phyloP scores from a whole-genome alignment of 92 coral and sea anemone genomes.

The Scolanthus callimorphus region DNA sequence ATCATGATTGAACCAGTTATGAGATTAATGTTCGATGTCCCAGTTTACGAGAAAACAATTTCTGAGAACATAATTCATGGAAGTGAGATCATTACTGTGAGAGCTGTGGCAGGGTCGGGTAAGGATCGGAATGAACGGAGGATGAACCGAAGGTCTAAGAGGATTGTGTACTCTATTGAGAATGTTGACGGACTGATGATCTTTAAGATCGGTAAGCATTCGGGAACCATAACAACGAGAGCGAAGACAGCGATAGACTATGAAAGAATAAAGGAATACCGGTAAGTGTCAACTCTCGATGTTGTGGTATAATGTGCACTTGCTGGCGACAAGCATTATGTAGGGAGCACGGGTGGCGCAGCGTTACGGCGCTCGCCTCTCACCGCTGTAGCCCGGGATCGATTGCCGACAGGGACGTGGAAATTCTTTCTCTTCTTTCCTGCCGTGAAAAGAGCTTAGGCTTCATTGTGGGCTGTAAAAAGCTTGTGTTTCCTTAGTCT shows the following conservation, averaged over 20 bases:
- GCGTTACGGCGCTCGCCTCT: too few relatives aligned
- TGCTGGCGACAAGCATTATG: too few relatives aligned
- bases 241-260: slow-evolving; percentile 42
- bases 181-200: slow-evolving; percentile 29
- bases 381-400: too few relatives aligned
- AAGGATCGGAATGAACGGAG: slow-evolving; percentile 25
- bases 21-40: slow-evolving; percentile 68
- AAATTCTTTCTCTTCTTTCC: too few relatives aligned
- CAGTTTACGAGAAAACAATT: slow-evolving; percentile 47
- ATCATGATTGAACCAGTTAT: slow-evolving; percentile 33
- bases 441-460: too few relatives aligned
- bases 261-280: slow-evolving; percentile 56
- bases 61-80: slow-evolving; percentile 62
- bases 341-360: too few relatives aligned
- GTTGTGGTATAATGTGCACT: too few relatives aligned
- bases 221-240: slow-evolving; percentile 48
- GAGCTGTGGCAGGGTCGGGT: slow-evolving; percentile 62
- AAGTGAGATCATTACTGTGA: slow-evolving; percentile 58
- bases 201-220: slow-evolving; percentile 53
- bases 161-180: slow-evolving; percentile 55
- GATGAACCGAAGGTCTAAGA: slow-evolving; percentile 21
- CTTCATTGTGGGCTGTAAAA: too few relatives aligned
- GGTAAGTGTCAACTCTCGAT: too few relatives aligned
- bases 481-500: too few relatives aligned
- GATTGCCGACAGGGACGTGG: too few relatives aligned